phyloP scores from a whole-genome alignment of 2,797 vertebrate genomes.

The Mormyrops attenuatus region DNA sequence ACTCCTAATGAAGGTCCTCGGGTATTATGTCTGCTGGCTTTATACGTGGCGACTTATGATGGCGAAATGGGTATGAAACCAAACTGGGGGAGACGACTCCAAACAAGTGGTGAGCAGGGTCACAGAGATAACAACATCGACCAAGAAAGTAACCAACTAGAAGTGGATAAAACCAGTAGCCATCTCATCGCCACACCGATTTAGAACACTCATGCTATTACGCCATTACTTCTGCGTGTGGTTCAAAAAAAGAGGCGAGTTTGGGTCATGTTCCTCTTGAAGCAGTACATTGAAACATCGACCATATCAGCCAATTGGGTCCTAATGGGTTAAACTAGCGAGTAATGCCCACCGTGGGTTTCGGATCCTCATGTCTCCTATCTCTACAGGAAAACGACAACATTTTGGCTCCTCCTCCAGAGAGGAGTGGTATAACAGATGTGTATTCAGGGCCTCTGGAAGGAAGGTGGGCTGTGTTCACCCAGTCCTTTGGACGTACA shows the following conservation, averaged over 20 bases:
- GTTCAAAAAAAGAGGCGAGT: neutral
- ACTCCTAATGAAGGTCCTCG: neutral
- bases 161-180: neutral
- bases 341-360: neutral
- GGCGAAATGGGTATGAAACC: neutral
- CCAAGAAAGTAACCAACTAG: neutral
- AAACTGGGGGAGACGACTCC: neutral
- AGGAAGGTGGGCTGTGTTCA: neutral
- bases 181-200: neutral
- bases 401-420: neutral
- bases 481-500: neutral
- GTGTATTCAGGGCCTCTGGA: neutral
- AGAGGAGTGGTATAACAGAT: neutral
- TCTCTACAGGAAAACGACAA: neutral
- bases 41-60: neutral
- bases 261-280: neutral
- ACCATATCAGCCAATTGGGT: neutral
- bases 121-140: neutral
- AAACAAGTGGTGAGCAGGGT: neutral
- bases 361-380: neutral
- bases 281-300: neutral
- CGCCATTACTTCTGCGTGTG: neutral
- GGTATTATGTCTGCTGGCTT: neutral
- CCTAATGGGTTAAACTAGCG: neutral
- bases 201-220: neutral